phyloP scores from a whole-genome alignment of 2,888 invertebrate genomes.

The Drosophila vallismaia region DNA sequence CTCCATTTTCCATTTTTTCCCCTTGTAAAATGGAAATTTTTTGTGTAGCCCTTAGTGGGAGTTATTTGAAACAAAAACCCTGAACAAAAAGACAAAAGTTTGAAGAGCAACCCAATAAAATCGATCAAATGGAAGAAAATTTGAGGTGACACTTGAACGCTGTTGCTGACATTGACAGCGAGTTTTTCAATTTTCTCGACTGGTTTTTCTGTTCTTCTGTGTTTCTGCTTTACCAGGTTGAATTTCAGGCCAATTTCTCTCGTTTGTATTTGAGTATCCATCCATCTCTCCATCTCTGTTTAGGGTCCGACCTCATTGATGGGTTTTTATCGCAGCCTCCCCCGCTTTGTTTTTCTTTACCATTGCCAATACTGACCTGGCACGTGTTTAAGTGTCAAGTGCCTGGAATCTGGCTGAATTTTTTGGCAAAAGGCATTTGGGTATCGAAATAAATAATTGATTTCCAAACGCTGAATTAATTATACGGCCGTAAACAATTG shows the following conservation, averaged over 20 bases:
- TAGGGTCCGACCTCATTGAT: conserved; percentile 28
- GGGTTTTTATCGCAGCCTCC: conserved; percentile 28
- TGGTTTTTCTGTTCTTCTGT: conserved; percentile 3
- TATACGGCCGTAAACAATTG: conserved; percentile 25
- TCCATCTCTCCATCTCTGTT: background rate
- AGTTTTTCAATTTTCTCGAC: conserved; percentile 32
- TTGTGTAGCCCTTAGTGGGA: conserved; percentile 25
- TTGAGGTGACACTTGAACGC: conserved; percentile 63
- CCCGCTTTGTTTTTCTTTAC: background rate
- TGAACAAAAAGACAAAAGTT: conserved; percentile 30
- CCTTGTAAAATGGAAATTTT: conserved; percentile 44
- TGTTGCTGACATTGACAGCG: conserved; percentile 54
- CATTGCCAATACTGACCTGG: conserved; percentile 27
- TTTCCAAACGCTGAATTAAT: conserved; percentile 54
- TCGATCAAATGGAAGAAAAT: conserved; percentile 41
- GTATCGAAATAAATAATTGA: conserved; percentile 35
- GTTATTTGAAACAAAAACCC: conserved; percentile 39
- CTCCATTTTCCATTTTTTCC: background rate
- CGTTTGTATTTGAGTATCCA: conserved; percentile 1
- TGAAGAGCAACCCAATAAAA: conserved; percentile 33
- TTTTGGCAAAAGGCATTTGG: conserved; percentile 8
- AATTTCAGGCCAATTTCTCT: conserved; percentile 30
- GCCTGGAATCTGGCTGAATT: background rate
- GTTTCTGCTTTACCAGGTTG: conserved; percentile 25
- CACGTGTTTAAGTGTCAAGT: conserved; percentile 48